phyloP scores from a whole-genome alignment of 2,113 vertebrate species.

The Odontophorus gujanensis region DNA sequence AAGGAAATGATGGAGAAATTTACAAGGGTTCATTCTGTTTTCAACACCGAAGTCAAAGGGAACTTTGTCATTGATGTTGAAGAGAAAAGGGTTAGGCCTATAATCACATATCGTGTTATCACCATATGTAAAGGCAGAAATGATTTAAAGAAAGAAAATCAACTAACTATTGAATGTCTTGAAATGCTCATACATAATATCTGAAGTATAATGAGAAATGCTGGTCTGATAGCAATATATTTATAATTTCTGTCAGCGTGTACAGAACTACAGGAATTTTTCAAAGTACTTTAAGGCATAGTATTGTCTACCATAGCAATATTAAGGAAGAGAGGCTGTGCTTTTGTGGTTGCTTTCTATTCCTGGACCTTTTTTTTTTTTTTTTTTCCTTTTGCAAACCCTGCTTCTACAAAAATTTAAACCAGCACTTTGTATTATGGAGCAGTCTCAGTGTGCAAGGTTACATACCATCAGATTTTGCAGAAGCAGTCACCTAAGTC shows the following conservation, averaged over 20 bases:
- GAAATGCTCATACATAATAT: not conserved
- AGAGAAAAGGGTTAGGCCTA: constrained; percentile 3
- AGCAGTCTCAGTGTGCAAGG: not conserved
- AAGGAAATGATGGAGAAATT: constrained; percentile 7
- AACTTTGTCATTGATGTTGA: not conserved
- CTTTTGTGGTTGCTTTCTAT: not conserved
- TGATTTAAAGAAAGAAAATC: constrained; percentile 31
- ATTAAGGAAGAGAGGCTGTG: not conserved
- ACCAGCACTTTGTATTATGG: not conserved
- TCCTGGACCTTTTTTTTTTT: no score
- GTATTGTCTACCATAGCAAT: not conserved
- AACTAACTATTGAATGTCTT: constrained; percentile 12
- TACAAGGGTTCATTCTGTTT: not conserved
- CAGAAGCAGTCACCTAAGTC: not conserved
- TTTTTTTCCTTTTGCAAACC: not conserved
- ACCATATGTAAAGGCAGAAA: constrained; percentile 12
- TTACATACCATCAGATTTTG: not conserved
- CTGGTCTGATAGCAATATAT: not conserved
- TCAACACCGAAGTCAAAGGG: not conserved
- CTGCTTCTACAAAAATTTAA: not conserved
- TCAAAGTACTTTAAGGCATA: not conserved
- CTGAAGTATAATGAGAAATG: not conserved
- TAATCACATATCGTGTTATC: constrained; percentile 31
- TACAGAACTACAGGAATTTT: not conserved
- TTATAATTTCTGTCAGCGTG: not conserved